These are phyloP conservation scores for Drosophila flavopinicola DNA, from an alignment of 2,888 invertebrate species.

Conservation along the genomic window DNA sequence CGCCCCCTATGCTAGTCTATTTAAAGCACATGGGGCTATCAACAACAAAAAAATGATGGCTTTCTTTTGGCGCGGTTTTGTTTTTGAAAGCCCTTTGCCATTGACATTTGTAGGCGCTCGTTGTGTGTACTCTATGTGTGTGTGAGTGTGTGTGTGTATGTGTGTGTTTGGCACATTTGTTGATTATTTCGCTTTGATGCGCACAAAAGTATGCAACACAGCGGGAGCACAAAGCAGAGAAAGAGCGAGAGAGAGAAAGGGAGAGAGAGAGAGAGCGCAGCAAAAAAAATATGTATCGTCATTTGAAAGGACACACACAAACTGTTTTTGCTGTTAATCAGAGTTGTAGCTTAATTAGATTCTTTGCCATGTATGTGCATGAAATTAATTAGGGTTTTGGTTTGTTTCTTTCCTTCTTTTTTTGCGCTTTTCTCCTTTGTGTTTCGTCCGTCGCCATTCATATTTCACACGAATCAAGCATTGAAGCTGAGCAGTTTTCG, in stretches of 20 bases:
- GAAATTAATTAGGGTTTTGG: conserved; percentile 70
- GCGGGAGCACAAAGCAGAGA: conserved; percentile 10
- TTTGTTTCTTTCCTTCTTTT: conserved; percentile 9
- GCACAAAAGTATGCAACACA: conserved; percentile 68
- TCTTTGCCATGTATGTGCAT: conserved; percentile 60
- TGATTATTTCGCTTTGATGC: conserved; percentile 78
- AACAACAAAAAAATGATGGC: conserved; percentile 13
- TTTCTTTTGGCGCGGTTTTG: conserved; percentile 31
- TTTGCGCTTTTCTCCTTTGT: conserved; percentile 7
- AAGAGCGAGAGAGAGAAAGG: conserved; percentile 8
- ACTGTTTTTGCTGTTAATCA: conserved; percentile 69
- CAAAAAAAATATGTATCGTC: conserved; percentile 49
- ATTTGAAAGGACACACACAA: conserved; percentile 61
- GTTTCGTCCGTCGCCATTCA: conserved; percentile 4
- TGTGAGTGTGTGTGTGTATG: conserved; percentile 23
- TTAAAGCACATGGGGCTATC: conserved; percentile 27
- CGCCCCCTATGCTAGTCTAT: conserved; percentile 17
- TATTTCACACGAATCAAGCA: conserved; percentile 21
- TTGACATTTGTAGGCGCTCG: conserved; percentile 68
- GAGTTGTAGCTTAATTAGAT: conserved; percentile 73
- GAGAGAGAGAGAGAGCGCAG: conserved; percentile 7
- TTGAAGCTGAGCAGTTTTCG: conserved; percentile 3
- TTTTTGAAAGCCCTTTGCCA: conserved; percentile 51
- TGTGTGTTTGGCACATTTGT: conserved; percentile 65
- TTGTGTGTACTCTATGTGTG: conserved; percentile 11